A percentile compares a stretch with the other conserved stretches of the same genome.
phyloP scores from a whole-genome alignment of 2,888 invertebrate species.

The Drosophila quinaria region DNA sequence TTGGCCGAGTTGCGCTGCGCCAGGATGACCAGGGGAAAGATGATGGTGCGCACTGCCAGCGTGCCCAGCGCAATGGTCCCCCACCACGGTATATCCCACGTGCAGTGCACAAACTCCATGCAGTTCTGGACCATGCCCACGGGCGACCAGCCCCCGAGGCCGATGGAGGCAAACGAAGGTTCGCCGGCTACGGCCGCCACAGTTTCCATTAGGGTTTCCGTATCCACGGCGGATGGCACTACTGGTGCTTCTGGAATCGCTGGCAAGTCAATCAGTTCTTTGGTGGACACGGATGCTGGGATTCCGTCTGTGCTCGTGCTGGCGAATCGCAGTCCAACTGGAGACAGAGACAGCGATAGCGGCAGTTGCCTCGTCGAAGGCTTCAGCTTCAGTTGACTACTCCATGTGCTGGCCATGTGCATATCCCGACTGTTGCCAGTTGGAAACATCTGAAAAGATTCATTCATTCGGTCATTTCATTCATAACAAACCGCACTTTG shows the following conservation, averaged over 20 bases:
- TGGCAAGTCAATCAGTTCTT: constrained; percentile 66
- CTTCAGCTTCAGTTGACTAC: constrained; percentile 13
- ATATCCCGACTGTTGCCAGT: constrained; percentile 55
- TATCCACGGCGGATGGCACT: constrained; percentile 46
- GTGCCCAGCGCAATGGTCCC: constrained; percentile 93
- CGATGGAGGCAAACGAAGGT: constrained; percentile 92
- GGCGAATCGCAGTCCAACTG: constrained; percentile 66
- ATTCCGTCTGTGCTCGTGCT: constrained; percentile 59
- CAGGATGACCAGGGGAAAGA: constrained; percentile 95
- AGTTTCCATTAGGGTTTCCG: constrained; percentile 12
- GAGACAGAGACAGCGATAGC: constrained; percentile 21
- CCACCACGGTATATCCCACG: constrained; percentile 97
- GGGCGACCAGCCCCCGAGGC: constrained; percentile 94
- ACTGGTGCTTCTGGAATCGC: constrained; percentile 81
- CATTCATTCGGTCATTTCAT: constrained; percentile 13
- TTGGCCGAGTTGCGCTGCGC: constrained; percentile 92
- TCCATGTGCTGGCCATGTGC: constrained; percentile 62
- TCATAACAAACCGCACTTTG: constrained; percentile 61
- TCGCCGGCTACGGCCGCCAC: constrained; percentile 88
- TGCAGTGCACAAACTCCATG: constrained; percentile 94
- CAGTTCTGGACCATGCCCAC: constrained; percentile 92
- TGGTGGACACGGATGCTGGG: constrained; percentile 31
- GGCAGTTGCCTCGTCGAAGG: constrained; percentile 23
- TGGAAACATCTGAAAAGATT: constrained; percentile 34
- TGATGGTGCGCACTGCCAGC: constrained; percentile 89